Conservation (phyloP, 2,113 vertebrate genomes). For the Chaenocephalus aceratus region DNA sequence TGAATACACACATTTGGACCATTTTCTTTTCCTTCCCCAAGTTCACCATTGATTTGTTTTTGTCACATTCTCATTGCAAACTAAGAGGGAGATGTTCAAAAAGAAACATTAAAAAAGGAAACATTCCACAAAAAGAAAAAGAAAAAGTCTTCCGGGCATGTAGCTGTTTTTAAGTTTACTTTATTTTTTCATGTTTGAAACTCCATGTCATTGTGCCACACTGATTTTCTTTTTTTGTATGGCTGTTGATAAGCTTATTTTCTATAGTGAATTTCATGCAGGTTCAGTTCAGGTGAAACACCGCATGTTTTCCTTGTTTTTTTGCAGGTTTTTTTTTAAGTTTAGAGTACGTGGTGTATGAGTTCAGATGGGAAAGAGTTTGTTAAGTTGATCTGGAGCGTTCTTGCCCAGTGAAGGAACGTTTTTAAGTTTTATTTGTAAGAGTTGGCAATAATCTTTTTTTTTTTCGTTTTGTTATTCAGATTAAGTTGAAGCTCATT, state of each 20-base stretch:
- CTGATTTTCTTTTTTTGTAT: constrained; percentile 50
- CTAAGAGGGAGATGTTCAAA: constrained; percentile 31
- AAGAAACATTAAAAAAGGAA: constrained; percentile 49
- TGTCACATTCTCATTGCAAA: constrained; percentile 28
- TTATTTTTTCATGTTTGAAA: constrained; percentile 75
- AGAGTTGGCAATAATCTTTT: too few species aligned
- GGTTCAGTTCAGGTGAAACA: constrained; percentile 80
- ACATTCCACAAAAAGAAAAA: constrained; percentile 77
- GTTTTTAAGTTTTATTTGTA: too few species aligned
- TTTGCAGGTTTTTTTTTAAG: constrained; percentile 29
- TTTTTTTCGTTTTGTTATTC: too few species aligned
- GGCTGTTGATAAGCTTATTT: constrained; percentile 75
- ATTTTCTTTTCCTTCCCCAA: neutral
- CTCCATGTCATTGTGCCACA: constrained; percentile 84
- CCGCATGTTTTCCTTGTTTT: constrained; percentile 64
- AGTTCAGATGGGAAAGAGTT: constrained; percentile 36
- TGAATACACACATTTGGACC: constrained; percentile 39
- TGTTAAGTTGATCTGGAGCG: constrained; percentile 66
- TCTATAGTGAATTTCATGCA: constrained; percentile 72
- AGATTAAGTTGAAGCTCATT: too few species aligned
- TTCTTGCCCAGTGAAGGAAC: constrained; percentile 28
- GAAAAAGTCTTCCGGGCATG: constrained; percentile 75
- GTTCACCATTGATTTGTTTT: constrained; percentile 25
- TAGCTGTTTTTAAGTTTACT: constrained; percentile 80
- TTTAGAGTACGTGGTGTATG: constrained; percentile 50